Evolutionary conservation across 2,888 invertebrate species (phyloP), one percentile per base, ranked within the genome.

Genomic region (Augiades crinisus): DNA sequence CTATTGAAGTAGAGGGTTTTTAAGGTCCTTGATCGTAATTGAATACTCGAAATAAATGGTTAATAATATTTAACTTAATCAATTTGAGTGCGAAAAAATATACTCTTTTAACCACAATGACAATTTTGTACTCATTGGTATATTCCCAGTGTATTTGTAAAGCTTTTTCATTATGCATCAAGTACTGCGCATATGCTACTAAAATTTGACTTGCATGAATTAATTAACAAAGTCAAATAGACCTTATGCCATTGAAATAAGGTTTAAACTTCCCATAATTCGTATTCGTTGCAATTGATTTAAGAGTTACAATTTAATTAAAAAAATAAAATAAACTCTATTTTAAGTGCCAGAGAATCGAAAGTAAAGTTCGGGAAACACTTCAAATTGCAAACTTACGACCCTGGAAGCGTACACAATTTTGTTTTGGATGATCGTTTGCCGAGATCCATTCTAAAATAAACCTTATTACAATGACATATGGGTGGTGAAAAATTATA

Each of bases 121-220:
- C 73, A 75, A 65, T 68, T 68, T 70, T 67, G 63, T 62, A 66
- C 65, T 66, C 65, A 65, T 68, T 64, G 60, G 55, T 56, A 52
- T 52, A 31, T 52, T 60, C 64, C 24, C 51, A 55, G 51, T 60
- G 58, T 58, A 52, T 61, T 61, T 63, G 57, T 60, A 62, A 70
- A 71, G 68, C 60, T 63, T 64, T 75, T 72, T 70, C 67, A 70
- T 70, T 70, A 69, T 66, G 63, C 58, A 62, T 65, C 68, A 69
- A 76, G 74, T 75, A 67, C 37, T 27, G 61, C 67, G 68, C 82
- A 80, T 81, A 82, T 80, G 80, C 72, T 80, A 68, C 60, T 64
- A 62, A 59, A 57, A 68, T 38, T 17, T 17, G 16, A 41, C 4
- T 37, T 41, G 41, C 41, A 41, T 27, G 16, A 16, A 22, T 22